These are phyloP conservation scores for Ruditapes philippinarum DNA, from an alignment of 1,140 invertebrate species.

Conservation along the genomic window DNA sequence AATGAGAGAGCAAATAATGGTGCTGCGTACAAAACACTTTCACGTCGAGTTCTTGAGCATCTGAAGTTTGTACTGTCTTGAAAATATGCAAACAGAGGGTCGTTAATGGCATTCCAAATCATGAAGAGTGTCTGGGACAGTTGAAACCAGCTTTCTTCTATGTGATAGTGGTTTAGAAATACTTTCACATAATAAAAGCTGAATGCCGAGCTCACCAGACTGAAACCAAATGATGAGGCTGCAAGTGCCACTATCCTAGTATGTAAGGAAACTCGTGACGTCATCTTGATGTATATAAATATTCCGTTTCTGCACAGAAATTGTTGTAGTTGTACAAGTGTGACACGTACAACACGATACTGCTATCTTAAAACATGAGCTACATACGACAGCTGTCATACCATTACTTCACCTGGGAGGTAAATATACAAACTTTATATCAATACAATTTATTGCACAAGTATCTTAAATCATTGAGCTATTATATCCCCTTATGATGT, in stretches of 20 bases:
- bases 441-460: no score
- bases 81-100: slow-evolving; percentile 87
- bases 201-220: slow-evolving; percentile 75
- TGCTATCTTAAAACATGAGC: no score
- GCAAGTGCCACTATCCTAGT: slow-evolving; percentile 72
- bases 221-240: slow-evolving; percentile 71
- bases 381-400: no score
- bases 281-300: no score
- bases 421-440: no score
- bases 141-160: slow-evolving; percentile 87
- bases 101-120: slow-evolving; percentile 87
- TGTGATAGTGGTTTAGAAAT: slow-evolving; percentile 86
- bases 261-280: not conserved
- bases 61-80: slow-evolving; percentile 81
- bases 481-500: no score
- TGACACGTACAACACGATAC: no score
- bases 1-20: slow-evolving; percentile 86
- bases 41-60: slow-evolving; percentile 84
- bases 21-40: slow-evolving; percentile 85
- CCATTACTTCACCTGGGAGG: no score
- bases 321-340: no score
- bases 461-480: no score
- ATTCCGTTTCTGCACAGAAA: no score
- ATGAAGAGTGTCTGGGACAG: slow-evolving; percentile 86
- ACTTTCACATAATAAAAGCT: slow-evolving; percentile 85